Conservation (phyloP, 2,797 vertebrate genomes). For the Chelonia mydas region DNA sequence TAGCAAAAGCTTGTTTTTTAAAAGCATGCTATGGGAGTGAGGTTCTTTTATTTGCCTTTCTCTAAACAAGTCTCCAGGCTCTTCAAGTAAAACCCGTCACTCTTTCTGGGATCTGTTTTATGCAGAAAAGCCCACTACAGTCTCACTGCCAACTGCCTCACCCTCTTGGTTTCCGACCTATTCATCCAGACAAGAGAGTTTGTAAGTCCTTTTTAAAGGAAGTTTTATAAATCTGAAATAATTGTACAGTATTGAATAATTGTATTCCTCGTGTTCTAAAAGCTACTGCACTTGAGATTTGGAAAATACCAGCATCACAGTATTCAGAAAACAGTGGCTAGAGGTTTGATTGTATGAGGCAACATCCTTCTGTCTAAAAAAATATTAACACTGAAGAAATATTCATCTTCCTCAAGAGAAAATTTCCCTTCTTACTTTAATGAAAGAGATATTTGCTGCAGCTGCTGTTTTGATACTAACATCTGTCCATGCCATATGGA, state of each 20-base stretch:
- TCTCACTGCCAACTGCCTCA: background rate
- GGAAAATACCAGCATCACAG: background rate
- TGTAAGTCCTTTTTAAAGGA: background rate
- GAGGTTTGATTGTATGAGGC: background rate
- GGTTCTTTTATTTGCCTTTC: background rate
- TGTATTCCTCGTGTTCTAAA: background rate
- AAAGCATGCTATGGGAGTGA: background rate
- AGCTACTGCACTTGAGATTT: background rate
- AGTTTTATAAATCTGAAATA: background rate
- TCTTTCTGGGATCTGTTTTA: background rate
- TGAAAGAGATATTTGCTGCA: slow-evolving; percentile 29
- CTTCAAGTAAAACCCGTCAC: background rate
- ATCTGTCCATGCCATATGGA: slow-evolving; percentile 51
- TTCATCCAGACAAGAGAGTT: background rate
- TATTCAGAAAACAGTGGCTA: background rate
- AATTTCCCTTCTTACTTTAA: slow-evolving; percentile 39
- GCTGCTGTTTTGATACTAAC: slow-evolving; percentile 59
- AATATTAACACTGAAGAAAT: slow-evolving; percentile 7
- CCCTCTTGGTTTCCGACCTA: background rate
- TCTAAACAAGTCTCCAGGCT: background rate
- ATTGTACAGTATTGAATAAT: background rate
- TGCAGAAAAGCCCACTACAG: background rate
- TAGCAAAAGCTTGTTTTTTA: background rate
- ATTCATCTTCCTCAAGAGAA: slow-evolving; percentile 23
- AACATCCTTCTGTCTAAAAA: slow-evolving; percentile 3